phyloP scores from a whole-genome alignment of 2,888 invertebrate species.

The Limnephilus rhombicus region DNA sequence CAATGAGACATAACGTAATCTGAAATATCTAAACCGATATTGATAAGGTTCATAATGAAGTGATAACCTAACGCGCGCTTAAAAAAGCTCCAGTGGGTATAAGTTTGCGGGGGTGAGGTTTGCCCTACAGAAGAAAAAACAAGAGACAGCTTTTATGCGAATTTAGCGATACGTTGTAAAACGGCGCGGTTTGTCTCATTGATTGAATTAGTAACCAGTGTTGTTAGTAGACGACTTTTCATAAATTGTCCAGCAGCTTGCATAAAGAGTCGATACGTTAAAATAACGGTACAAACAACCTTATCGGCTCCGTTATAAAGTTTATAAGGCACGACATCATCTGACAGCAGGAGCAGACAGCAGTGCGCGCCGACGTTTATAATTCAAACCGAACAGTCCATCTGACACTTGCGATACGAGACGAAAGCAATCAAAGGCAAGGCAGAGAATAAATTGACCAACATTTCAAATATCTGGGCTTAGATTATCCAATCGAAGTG shows the following conservation, averaged over 20 bases:
- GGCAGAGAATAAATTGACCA: neutral
- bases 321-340: neutral
- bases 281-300: slow-evolving; percentile 10
- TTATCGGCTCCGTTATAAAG: slow-evolving; percentile 29
- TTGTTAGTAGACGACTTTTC: neutral
- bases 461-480: neutral
- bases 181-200: neutral
- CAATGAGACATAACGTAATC: neutral
- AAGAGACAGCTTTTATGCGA: neutral
- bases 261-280: neutral
- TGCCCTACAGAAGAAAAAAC: neutral
- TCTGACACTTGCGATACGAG: neutral
- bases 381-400: slow-evolving; percentile 3
- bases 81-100: neutral
- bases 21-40: neutral
- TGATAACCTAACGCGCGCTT: neutral
- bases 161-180: neutral
- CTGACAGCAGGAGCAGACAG: slow-evolving; percentile 5
- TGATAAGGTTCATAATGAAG: neutral
- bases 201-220: neutral
- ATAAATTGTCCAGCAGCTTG: slow-evolving; percentile 12
- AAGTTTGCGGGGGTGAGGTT: neutral
- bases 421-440: neutral
- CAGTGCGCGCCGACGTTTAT: neutral
- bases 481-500: neutral